Base-by-base conservation (phyloP, 2,797 vertebrate genomes). In the Pristis pectinata region DNA sequence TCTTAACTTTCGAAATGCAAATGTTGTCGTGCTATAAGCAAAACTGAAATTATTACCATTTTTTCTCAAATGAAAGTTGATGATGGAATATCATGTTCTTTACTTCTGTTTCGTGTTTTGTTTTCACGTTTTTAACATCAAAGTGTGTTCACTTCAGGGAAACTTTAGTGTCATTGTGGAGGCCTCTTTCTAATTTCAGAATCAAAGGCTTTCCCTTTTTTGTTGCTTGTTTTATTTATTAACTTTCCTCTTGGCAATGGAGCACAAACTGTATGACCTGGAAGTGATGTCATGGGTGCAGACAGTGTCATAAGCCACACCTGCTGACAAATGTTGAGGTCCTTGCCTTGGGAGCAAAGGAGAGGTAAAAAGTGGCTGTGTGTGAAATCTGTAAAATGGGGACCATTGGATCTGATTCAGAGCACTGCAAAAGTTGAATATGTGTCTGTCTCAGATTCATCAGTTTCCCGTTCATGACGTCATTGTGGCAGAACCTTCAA, bases 401-500 rank as follows among this genome's bases (percentile, higher is more conserved):
- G 44, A 34, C 92, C 27, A 19, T 34, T 41, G 67, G 22, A 37
- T 76, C 19, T 72, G 67, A 74, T 49, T 72, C 44, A 49, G 44
- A 76, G 44, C 30, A 94, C 34, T 76, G 27, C 56, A 34, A 41
- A 94, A 94, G 44, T 53, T 94, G 92, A 56, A 76, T 76, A 94
- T 76, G 92, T 53, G 72, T 41, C 92, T 76, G 70, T 34, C 92
- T 93, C 30, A 34, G 70, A 74, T 93, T 70, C 93, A 30, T 76
- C 44, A 94, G 92, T 22, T 72, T 41, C 15, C 92, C 49, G 15
- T 76, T 44, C 70, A 53, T 76, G 27, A 94, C 92, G 44, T 94
- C 92, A 94, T 44, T 94, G 70, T 49, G 92, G 41, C 49, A 70
- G 70, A 74, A 94, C 70, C 92, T 94, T 76, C 92, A 94, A 53